Evolutionary conservation across 2,888 invertebrate genomes (phyloP).

Genomic region (Microctonus aethiopoides): DNA sequence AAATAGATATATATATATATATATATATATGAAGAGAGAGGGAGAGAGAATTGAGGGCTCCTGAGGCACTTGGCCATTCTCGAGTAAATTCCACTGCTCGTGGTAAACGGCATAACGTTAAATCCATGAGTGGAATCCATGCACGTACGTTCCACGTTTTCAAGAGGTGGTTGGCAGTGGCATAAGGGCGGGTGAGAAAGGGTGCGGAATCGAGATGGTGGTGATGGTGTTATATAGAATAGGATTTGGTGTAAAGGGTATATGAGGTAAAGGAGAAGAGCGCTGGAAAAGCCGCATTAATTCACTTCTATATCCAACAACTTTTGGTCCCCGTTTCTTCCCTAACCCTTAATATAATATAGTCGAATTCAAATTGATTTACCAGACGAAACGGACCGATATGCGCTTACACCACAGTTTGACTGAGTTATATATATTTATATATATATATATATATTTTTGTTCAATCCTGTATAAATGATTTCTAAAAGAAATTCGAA

Average conservation of each 20-base stretch:
- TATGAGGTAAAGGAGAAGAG: neutral
- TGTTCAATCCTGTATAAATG: constrained; percentile 25
- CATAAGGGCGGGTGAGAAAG: neutral
- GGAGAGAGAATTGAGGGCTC: constrained; percentile 19
- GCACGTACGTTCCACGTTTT: constrained; percentile 28
- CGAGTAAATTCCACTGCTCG: constrained; percentile 38
- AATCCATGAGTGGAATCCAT: constrained; percentile 35
- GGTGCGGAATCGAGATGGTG: neutral
- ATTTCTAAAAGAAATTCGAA: neutral
- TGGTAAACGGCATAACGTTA: constrained; percentile 40
- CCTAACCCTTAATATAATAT: constrained; percentile 12
- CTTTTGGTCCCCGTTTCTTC: neutral
- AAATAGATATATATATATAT: too few species aligned
- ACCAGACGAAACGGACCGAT: neutral
- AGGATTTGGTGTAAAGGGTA: constrained; percentile 4
- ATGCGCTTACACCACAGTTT: neutral
- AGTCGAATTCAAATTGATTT: constrained; percentile 22
- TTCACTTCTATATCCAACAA: constrained; percentile 20
- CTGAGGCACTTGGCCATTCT: constrained; percentile 26
- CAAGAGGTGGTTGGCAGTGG: neutral
- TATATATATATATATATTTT: too few species aligned
- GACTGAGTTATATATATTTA: neutral
- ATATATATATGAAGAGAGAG: neutral
- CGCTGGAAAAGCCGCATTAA: constrained; percentile 25
- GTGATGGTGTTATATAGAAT: neutral